Conservation (phyloP, 2,797 vertebrate genomes). For the Apogon talboti region DNA sequence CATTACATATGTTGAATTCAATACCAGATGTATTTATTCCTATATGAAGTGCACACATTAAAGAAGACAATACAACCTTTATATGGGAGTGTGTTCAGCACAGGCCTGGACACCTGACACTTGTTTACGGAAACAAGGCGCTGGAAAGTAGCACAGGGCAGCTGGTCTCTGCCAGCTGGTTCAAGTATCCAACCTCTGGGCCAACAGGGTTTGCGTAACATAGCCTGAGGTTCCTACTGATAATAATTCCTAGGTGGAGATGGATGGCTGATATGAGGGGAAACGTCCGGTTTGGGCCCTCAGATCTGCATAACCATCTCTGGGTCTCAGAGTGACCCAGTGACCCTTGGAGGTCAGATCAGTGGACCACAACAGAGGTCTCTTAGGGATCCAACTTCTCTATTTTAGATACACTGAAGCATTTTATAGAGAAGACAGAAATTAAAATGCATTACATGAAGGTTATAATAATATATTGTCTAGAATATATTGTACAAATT, state of each 20-base stretch:
- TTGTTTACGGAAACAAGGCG: conserved; percentile 60
- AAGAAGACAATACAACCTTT: conserved; percentile 50
- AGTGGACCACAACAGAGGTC: neutral
- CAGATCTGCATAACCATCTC: conserved; percentile 45
- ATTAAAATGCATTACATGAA: no score
- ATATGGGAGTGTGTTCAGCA: conserved; percentile 14
- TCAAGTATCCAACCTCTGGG: conserved; percentile 55
- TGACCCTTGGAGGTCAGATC: conserved; percentile 59
- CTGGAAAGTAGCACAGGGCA: conserved; percentile 30
- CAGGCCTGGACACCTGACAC: conserved; percentile 62
- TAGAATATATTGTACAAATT: no score
- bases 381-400: no score
- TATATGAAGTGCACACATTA: conserved; percentile 5
- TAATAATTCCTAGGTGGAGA: conserved; percentile 82
- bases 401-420: neutral
- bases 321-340: conserved; percentile 36
- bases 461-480: no score
- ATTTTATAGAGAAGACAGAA: neutral
- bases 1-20: no score
- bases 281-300: conserved; percentile 59
- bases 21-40: neutral
- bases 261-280: conserved; percentile 70
- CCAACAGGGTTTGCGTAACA: conserved; percentile 64
- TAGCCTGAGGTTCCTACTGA: conserved; percentile 73
- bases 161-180: conserved; percentile 58